Percentiles rank a stretch among this genome's conserved stretches.
phyloP scores from a whole-genome alignment of 2,888 invertebrate genomes.

The Epinotia demarniana region DNA sequence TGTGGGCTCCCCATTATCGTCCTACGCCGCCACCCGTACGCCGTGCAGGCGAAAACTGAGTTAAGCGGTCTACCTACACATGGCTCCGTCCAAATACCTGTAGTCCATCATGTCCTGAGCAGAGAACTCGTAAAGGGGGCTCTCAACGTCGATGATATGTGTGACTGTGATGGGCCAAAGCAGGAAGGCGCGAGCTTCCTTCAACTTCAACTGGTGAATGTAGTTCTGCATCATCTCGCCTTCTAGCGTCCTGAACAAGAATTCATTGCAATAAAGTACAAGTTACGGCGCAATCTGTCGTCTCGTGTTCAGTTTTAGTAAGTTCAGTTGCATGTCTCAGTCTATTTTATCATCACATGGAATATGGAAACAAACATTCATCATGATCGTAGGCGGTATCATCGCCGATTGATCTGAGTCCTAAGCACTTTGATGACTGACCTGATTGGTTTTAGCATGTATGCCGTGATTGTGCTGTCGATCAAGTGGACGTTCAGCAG shows the following conservation, averaged over 20 bases:
- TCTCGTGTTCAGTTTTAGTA: background rate
- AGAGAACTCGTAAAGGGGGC: constrained; percentile 92
- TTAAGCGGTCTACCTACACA: background rate
- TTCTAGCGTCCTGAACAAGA: constrained; percentile 80
- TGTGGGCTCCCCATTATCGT: no score
- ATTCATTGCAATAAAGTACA: background rate
- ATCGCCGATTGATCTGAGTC: background rate
- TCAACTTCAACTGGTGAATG: constrained; percentile 88
- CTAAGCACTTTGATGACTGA: constrained; percentile 46
- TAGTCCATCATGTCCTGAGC: constrained; percentile 90
- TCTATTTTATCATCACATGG: constrained; percentile 31
- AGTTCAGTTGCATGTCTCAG: constrained; percentile 36
- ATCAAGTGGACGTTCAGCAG: constrained; percentile 90
- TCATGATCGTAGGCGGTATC: constrained; percentile 2
- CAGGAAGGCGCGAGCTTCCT: constrained; percentile 88
- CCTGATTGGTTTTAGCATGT: constrained; percentile 84
- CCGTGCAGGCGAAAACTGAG: no score
- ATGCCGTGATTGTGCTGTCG: constrained; percentile 90
- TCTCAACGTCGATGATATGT: constrained; percentile 90
- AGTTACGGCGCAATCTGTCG: background rate
- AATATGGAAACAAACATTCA: constrained; percentile 27
- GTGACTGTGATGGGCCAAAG: constrained; percentile 95
- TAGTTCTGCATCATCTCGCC: constrained; percentile 90
- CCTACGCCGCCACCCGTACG: no score
- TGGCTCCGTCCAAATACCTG: constrained; percentile 62